Percentiles rank a stretch among this genome's conserved stretches.
phyloP scores from a whole-genome alignment of 2,113 vertebrate genomes.

The Scomber colias region DNA sequence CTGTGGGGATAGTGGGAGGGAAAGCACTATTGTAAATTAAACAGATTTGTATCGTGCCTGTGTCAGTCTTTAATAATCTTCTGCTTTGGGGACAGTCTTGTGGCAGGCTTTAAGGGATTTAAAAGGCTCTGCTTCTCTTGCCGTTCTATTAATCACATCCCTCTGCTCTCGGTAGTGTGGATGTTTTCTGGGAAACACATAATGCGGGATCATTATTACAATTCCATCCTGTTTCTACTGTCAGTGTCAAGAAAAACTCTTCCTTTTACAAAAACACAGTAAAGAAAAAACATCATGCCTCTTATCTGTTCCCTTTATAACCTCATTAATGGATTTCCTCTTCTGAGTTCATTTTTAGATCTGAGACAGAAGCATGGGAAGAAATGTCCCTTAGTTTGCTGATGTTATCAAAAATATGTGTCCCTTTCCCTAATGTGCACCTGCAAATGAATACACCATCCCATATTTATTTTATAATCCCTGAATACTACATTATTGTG shows the following conservation, averaged over 20 bases:
- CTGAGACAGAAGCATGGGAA: not conserved
- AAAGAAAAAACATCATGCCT: not conserved
- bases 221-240: constrained; percentile 37
- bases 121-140: constrained; percentile 50
- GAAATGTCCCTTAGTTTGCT: not conserved
- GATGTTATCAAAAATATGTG: constrained; percentile 17
- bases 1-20: not conserved
- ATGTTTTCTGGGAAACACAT: constrained; percentile 54
- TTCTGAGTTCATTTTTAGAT: not conserved
- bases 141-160: constrained; percentile 66
- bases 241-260: constrained; percentile 7
- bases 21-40: constrained; percentile 51
- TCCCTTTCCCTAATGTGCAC: constrained; percentile 1
- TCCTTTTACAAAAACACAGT: not conserved
- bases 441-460: not conserved
- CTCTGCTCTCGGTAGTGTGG: constrained; percentile 22
- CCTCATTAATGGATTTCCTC: constrained; percentile 8
- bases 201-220: constrained; percentile 57
- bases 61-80: constrained; percentile 72
- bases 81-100: constrained; percentile 48
- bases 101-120: constrained; percentile 74
- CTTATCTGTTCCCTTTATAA: constrained; percentile 6
- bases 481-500: constrained; percentile 5
- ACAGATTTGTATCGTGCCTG: constrained; percentile 60
- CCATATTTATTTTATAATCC: constrained; percentile 9